Conservation (phyloP, 2,113 vertebrate genomes). For the Elephantulus edwardii region DNA sequence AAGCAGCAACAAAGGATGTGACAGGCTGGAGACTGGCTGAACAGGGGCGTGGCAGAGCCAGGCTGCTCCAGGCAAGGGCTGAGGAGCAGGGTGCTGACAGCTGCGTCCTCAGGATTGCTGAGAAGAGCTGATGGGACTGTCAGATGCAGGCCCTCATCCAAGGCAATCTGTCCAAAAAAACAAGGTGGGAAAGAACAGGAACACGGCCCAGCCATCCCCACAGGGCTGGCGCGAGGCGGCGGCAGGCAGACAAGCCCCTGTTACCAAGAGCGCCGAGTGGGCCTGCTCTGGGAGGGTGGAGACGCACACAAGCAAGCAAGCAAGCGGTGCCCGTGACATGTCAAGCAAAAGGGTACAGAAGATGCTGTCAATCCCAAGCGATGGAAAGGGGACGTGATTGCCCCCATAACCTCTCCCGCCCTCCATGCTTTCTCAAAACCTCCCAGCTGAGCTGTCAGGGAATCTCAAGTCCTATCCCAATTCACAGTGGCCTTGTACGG, state of each 20-base stretch:
- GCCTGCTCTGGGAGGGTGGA: not conserved
- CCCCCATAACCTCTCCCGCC: no score
- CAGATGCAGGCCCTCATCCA: constrained; percentile 40
- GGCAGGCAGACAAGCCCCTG: not conserved
- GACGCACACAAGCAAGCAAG: not conserved
- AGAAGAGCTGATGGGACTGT: constrained; percentile 38
- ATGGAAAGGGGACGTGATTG: no score
- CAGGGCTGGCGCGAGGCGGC: not conserved
- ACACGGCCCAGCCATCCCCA: constrained; percentile 6
- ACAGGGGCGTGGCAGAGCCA: not conserved
- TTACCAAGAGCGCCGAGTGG: not conserved
- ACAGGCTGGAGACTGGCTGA: not conserved
- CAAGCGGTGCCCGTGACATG: not conserved
- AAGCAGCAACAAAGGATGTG: not conserved
- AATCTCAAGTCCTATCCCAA: not conserved
- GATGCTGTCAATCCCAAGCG: constrained; percentile 29
- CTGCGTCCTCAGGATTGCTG: constrained; percentile 21
- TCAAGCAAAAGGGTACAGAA: not conserved
- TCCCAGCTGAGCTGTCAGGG: not conserved
- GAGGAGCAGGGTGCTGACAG: constrained; percentile 30
- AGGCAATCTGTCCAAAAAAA: constrained; percentile 71
- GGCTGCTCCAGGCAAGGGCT: not conserved
- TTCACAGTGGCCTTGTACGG: not conserved
- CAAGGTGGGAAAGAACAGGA: constrained; percentile 56
- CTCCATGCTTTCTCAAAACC: not conserved